Evolutionary conservation across 2,113 vertebrate genomes (phyloP), one percentile per base, ranked within the genome.

Genomic region (Misgurnus mizolepis): DNA sequence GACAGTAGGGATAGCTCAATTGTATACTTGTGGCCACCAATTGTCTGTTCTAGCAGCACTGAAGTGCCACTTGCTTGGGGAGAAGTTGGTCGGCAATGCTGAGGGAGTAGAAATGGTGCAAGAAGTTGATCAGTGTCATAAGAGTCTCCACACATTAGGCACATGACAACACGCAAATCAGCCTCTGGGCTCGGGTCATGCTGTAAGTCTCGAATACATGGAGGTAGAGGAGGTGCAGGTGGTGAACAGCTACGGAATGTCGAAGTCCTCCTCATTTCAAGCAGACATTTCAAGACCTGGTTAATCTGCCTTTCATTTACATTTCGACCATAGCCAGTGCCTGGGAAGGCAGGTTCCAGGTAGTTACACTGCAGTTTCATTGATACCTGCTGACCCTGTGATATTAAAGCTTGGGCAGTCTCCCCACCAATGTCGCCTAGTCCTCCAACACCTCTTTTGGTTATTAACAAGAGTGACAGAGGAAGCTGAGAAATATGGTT

Each of bases 221-320:
- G 83, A 0, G 95, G 91, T 1, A 95, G 93, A 49, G 91, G 90
- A 43, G 90, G 90, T 74, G 91, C 89, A 18, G 93, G 92, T 6
- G 93, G 93, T 39, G 92, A 94, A 83, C 89, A 87, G 85, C 91
- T 92, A 85, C 89, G 89, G 0, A 96, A 92, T 67, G 90, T 88
- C 60, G 90, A 81, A 83, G 95, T 96, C 76, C 95, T 94, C 55
- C 96, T 95, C 0, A 95, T 95, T 82, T 99, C 97, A 80, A 99
- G 86, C 39, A 99, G 87, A 3, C 93, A 89, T 65, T 96, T 96
- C 8, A 99, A 84, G 4, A 98, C 95, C 56, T 97, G 96, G 81
- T 96, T 94, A 87, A 99, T 97, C 68, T 98, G 97, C 76, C 93
- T 94, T 88, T 99, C 97, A 0, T 95, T 98, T 78, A 98, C 91